These are phyloP conservation scores for Marronus borbonicus DNA, from an alignment of 2,888 invertebrate species.

Conservation along the genomic window DNA sequence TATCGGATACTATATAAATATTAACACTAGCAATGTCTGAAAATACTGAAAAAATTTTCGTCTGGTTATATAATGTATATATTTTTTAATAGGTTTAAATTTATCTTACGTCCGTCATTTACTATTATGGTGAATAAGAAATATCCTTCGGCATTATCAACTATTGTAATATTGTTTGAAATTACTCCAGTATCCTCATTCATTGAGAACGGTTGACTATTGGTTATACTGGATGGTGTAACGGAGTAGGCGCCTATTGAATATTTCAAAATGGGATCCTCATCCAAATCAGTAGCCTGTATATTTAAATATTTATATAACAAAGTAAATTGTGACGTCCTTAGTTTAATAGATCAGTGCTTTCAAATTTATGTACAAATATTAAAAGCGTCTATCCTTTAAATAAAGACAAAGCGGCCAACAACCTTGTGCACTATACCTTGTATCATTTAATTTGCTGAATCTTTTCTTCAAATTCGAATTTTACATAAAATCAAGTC, in stretches of 20 bases:
- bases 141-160: conserved; percentile 75
- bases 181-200: neutral
- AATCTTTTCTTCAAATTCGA: too few species aligned
- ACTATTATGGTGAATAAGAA: conserved; percentile 75
- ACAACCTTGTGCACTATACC: too few species aligned
- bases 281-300: conserved; percentile 74
- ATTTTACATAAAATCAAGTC: too few species aligned
- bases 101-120: conserved; percentile 70
- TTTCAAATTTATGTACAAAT: too few species aligned
- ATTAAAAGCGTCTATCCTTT: too few species aligned
- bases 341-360: too few species aligned
- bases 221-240: conserved; percentile 65
- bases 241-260: conserved; percentile 50
- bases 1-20: conserved; percentile 74
- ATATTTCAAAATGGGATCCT: conserved; percentile 59
- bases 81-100: neutral
- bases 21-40: conserved; percentile 71
- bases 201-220: conserved; percentile 61
- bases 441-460: too few species aligned
- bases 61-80: neutral
- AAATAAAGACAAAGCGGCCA: too few species aligned
- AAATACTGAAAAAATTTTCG: conserved; percentile 53
- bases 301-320: neutral
- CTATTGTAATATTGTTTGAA: conserved; percentile 67
- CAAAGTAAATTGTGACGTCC: neutral